A percentile compares a stretch with the other conserved stretches of the same genome.
Conservation (phyloP, 1,140 invertebrate species). For the Drosophila oshimai region DNA sequence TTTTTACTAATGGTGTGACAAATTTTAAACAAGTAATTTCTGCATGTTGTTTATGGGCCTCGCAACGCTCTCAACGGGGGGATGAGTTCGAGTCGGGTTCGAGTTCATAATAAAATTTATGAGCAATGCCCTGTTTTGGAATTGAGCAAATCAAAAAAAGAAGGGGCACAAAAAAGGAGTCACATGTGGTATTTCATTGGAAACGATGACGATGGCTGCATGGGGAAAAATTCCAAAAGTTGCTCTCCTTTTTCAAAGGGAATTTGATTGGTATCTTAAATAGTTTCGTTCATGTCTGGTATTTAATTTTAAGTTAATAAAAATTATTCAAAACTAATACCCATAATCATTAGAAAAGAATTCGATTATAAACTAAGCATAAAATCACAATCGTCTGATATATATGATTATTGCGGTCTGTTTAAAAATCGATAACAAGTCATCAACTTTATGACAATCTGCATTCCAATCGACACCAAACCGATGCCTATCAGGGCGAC, state of each 20-base stretch:
- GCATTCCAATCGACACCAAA: constrained; percentile 29
- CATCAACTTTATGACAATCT: constrained; percentile 69
- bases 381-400: constrained; percentile 8
- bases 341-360: constrained; percentile 1
- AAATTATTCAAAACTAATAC: background rate
- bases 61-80: constrained; percentile 69
- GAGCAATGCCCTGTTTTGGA: constrained; percentile 63
- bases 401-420: constrained; percentile 63
- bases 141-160: constrained; percentile 34
- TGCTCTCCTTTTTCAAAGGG: constrained; percentile 28
- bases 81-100: constrained; percentile 18
- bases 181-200: constrained; percentile 31
- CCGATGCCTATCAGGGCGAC: constrained; percentile 65
- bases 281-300: background rate
- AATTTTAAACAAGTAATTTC: constrained; percentile 82
- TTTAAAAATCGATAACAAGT: constrained; percentile 81
- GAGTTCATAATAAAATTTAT: constrained; percentile 78
- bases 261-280: constrained; percentile 13
- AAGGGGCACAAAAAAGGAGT: background rate
- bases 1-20: constrained; percentile 79
- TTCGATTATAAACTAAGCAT: constrained; percentile 1
- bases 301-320: constrained; percentile 23
- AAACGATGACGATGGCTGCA: constrained; percentile 6
- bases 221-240: constrained; percentile 24
- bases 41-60: constrained; percentile 80